Conservation (phyloP, 2,888 invertebrate species). For the Cataglyphis cursor region DNA sequence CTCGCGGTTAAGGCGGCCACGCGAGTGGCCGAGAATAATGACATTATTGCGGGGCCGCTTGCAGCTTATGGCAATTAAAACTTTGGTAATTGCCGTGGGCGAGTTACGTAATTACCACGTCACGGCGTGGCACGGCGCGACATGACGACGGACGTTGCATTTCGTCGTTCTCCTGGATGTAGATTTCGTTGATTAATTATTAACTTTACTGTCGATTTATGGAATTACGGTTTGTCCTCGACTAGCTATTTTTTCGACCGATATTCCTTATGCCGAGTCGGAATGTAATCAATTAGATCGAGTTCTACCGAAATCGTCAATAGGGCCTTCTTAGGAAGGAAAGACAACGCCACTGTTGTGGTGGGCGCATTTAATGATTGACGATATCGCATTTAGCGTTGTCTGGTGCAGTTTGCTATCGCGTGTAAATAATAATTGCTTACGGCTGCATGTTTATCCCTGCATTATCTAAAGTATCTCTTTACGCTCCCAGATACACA, state of each 20-base stretch:
- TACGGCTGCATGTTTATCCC: neutral
- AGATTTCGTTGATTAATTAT: neutral
- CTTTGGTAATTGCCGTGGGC: conserved; percentile 83
- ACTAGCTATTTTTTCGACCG: neutral
- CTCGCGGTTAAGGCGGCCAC: conserved; percentile 51
- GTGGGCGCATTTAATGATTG: neutral
- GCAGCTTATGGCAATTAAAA: conserved; percentile 83
- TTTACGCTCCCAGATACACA: neutral
- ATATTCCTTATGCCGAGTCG: neutral
- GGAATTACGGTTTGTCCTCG: neutral
- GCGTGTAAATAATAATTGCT: conserved; percentile 18
- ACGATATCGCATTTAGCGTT: neutral
- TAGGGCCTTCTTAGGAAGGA: neutral
- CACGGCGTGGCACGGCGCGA: conserved; percentile 50
- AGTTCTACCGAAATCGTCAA: conserved; percentile 3
- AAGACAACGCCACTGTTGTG: conserved; percentile 11
- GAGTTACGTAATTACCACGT: conserved; percentile 80
- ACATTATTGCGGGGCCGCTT: conserved; percentile 83
- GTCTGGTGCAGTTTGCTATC: neutral
- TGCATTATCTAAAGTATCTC: conserved; percentile 4
- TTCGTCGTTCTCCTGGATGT: conserved; percentile 45
- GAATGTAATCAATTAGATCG: neutral
- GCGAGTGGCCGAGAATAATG: conserved; percentile 75
- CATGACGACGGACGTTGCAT: conserved; percentile 16
- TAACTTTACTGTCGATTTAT: neutral